These are phyloP conservation scores for Deilephila elpenor DNA, from an alignment of 2,888 invertebrate species.

Conservation along the genomic window DNA sequence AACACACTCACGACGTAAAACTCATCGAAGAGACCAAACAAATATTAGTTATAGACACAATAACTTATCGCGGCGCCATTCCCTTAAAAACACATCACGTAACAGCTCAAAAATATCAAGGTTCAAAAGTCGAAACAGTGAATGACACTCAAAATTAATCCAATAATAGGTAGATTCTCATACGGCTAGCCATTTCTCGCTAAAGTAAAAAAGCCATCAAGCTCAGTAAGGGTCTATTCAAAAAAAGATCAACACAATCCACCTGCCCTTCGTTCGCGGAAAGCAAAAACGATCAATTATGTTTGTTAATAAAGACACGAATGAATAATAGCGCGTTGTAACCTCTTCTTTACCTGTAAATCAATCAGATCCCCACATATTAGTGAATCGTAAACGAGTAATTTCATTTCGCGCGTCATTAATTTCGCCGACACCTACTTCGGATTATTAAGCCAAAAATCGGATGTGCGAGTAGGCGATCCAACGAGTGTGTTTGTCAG, in stretches of 20 bases:
- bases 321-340: conserved; percentile 7
- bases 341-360: conserved; percentile 1
- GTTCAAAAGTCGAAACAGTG: not conserved
- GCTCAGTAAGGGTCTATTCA: not conserved
- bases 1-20: not conserved
- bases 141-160: not conserved
- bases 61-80: not conserved
- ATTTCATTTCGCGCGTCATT: conserved; percentile 24
- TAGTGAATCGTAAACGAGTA: conserved; percentile 10
- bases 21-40: not conserved
- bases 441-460: conserved; percentile 14
- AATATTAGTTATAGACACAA: not conserved
- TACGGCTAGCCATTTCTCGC: not conserved
- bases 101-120: no score
- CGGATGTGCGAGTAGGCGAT: not conserved
- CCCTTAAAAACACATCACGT: no score
- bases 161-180: not conserved
- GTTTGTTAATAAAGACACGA: conserved; percentile 7
- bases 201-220: not conserved
- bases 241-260: not conserved
- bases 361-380: conserved; percentile 10
- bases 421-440: conserved; percentile 13
- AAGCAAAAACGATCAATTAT: not conserved
- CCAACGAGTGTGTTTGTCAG: not conserved
- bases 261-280: not conserved